phyloP scores from a whole-genome alignment of 2,113 vertebrate species.

The Eretmochelys imbricata region DNA sequence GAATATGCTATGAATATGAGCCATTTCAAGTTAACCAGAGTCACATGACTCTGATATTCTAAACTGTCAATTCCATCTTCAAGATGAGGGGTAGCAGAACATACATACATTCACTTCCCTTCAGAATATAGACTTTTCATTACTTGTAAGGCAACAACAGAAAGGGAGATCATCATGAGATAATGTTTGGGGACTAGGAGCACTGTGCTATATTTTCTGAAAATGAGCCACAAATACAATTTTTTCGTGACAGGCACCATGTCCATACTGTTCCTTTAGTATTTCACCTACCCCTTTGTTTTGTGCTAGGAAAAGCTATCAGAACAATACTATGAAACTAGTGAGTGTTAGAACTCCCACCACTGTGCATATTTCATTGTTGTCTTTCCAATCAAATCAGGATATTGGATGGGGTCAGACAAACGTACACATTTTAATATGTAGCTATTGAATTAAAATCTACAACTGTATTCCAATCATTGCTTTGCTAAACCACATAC shows the following conservation, averaged over 20 bases:
- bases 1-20: not conserved
- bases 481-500: not conserved
- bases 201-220: not conserved
- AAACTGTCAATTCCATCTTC: not conserved
- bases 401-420: rapidly evolving
- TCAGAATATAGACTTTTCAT: not conserved
- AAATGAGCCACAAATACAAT: not conserved
- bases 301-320: not conserved
- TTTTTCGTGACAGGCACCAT: not conserved
- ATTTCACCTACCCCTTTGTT: rapidly evolving
- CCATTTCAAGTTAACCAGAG: not conserved
- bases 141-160: not conserved
- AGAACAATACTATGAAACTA: not conserved
- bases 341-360: not conserved
- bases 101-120: not conserved
- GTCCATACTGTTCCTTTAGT: not conserved
- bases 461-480: not conserved
- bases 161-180: not conserved
- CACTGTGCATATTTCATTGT: not conserved
- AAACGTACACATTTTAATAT: rapidly evolving
- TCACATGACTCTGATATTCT: not conserved
- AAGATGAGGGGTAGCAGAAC: not conserved
- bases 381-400: rapidly evolving
- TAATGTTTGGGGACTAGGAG: not conserved
- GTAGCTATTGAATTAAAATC: not conserved